Evolutionary conservation across 1,140 invertebrate species (phyloP).

Genomic region (Apis florea): DNA sequence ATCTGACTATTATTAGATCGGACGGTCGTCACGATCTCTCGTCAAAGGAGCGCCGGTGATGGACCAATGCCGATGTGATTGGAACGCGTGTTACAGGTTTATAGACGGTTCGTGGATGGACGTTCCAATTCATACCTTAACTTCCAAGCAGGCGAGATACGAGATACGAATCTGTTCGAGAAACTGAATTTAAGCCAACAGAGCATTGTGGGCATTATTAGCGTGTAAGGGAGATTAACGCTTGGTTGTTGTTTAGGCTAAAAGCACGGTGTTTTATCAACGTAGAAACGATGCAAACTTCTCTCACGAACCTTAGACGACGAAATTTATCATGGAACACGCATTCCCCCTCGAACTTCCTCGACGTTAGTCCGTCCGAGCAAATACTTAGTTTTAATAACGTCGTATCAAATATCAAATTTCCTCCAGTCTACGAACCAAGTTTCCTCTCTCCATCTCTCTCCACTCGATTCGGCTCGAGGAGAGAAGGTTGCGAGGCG

Average conservation of each 20-base stretch:
- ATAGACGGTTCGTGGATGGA: too few species aligned
- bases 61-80: too few species aligned
- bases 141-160: too few species aligned
- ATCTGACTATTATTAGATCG: not conserved
- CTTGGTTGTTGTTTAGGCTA: too few species aligned
- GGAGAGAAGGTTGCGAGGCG: not conserved
- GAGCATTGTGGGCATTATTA: too few species aligned
- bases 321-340: not conserved
- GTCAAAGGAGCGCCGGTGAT: too few species aligned
- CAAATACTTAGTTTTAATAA: slow-evolving; percentile 13
- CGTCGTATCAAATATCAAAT: not conserved
- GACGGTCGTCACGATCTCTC: not conserved
- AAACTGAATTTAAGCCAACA: too few species aligned
- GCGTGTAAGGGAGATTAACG: too few species aligned
- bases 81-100: too few species aligned
- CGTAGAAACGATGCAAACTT: not conserved
- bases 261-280: not conserved
- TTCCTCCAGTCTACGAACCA: not conserved
- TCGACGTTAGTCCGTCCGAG: not conserved
- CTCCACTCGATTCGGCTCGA: too few species aligned
- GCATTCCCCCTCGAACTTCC: not conserved
- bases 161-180: not conserved
- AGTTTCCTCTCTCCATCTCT: not conserved
- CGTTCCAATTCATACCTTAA: too few species aligned
- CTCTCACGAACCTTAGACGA: not conserved